These are phyloP conservation scores for Brienomyrus brachyistius DNA, from an alignment of 2,113 vertebrate genomes.

Conservation along the genomic window DNA sequence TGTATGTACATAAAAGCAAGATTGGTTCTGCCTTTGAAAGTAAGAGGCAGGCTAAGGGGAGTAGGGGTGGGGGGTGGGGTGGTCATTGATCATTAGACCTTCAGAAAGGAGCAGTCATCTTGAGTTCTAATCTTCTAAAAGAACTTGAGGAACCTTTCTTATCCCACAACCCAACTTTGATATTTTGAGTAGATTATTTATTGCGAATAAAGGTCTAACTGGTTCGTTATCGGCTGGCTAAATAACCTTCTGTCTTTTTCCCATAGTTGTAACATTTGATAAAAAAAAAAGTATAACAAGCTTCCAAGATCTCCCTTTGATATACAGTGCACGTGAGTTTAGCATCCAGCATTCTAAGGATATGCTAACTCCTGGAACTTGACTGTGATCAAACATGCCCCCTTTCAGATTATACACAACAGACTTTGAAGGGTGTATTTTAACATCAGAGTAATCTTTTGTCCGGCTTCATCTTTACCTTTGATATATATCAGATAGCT, in stretches of 20 bases:
- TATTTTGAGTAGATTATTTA: background rate
- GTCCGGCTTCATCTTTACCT: background rate
- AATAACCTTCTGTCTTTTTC: background rate
- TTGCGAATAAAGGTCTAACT: background rate
- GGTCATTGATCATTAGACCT: background rate
- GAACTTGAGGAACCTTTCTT: background rate
- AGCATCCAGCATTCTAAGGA: background rate
- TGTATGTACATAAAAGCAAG: background rate
- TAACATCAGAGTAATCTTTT: background rate
- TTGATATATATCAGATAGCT: background rate
- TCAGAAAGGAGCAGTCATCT: background rate
- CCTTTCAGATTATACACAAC: background rate
- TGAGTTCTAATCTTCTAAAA: background rate
- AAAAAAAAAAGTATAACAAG: background rate
- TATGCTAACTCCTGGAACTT: background rate
- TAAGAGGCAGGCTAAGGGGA: background rate
- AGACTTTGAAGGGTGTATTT: background rate
- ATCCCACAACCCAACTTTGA: background rate
- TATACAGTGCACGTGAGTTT: background rate
- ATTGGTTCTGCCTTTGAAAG: background rate
- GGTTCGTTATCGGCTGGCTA: background rate
- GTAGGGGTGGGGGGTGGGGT: background rate
- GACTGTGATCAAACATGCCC: background rate
- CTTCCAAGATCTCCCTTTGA: background rate
- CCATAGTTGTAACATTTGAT: background rate